Conservation (phyloP, 2,113 vertebrate genomes). For the Scopus umbretta region DNA sequence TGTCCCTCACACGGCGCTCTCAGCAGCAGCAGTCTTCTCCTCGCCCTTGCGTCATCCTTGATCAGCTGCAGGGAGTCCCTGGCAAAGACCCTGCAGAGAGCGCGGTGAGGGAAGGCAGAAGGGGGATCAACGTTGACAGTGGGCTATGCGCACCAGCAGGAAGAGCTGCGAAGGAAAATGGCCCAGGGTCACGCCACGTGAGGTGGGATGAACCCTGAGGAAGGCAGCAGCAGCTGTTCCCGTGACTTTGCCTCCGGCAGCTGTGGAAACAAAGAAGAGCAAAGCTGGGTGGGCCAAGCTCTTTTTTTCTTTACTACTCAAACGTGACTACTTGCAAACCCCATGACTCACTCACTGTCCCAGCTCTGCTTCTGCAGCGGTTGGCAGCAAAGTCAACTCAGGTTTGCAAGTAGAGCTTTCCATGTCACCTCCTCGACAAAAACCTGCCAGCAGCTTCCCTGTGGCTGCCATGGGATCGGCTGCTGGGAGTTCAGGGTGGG, state of each 20-base stretch:
- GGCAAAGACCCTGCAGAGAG: not conserved
- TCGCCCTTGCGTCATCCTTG: not conserved
- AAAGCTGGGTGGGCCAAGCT: not conserved
- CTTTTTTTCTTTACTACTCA: not conserved
- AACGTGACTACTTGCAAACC: not conserved
- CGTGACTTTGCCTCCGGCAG: not conserved
- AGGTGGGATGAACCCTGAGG: not conserved
- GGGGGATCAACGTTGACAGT: rapidly evolving
- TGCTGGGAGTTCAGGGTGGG: not conserved
- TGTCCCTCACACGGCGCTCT: not conserved
- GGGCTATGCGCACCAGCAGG: not conserved
- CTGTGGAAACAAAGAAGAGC: not conserved
- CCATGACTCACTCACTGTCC: not conserved
- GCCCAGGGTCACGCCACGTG: not conserved
- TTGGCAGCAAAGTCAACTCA: not conserved
- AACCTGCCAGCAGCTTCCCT: not conserved
- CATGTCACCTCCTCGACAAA: not conserved
- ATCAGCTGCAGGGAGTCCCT: not conserved
- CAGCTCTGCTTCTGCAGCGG: not conserved
- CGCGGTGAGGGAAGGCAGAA: not conserved
- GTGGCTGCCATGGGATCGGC: not conserved
- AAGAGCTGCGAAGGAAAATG: not conserved
- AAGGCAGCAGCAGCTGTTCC: not conserved
- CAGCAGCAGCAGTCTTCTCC: not conserved
- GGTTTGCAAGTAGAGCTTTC: not conserved